phyloP scores from a whole-genome alignment of 1,140 invertebrate genomes.

The Apis laboriosa region DNA sequence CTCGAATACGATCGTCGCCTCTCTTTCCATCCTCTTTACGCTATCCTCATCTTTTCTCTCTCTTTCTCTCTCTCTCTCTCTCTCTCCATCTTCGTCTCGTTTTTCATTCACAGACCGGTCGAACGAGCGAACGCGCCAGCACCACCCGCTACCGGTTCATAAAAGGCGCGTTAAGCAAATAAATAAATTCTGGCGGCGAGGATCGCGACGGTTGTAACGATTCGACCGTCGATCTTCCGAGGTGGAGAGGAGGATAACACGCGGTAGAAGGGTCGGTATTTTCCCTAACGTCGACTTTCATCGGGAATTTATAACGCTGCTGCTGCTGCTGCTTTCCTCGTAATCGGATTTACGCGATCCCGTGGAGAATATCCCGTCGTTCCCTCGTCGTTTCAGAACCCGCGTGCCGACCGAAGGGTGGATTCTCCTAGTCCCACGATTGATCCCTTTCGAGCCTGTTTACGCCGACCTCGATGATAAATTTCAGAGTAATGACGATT shows the following conservation, averaged over 20 bases:
- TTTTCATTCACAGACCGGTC: conserved; percentile 37
- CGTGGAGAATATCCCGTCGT: conserved; percentile 15
- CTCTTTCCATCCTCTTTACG: conserved; percentile 17
- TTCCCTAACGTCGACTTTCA: conserved; percentile 55
- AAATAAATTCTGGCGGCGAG: conserved; percentile 43
- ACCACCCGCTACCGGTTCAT: conserved; percentile 40
- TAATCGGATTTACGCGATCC: conserved; percentile 59
- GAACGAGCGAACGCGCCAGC: conserved; percentile 25
- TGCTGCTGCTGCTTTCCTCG: conserved; percentile 36
- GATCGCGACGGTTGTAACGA: neutral
- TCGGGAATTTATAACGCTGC: conserved; percentile 57
- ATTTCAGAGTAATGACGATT: neutral
- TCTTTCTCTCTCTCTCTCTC: neutral
- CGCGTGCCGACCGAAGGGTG: neutral
- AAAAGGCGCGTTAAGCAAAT: conserved; percentile 61
- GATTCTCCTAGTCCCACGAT: conserved; percentile 22
- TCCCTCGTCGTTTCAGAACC: neutral
- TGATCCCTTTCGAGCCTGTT: conserved; percentile 40
- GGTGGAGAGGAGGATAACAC: neutral
- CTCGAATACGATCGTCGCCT: conserved; percentile 12
- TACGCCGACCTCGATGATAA: conserved; percentile 12
- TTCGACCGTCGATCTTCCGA: neutral
- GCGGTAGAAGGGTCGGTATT: conserved; percentile 14
- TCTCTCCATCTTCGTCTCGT: neutral
- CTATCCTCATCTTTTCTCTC: neutral